These are phyloP conservation scores for Macrosteles quadrilineatus DNA, from an alignment of 1,140 invertebrate species.

Conservation along the genomic window DNA sequence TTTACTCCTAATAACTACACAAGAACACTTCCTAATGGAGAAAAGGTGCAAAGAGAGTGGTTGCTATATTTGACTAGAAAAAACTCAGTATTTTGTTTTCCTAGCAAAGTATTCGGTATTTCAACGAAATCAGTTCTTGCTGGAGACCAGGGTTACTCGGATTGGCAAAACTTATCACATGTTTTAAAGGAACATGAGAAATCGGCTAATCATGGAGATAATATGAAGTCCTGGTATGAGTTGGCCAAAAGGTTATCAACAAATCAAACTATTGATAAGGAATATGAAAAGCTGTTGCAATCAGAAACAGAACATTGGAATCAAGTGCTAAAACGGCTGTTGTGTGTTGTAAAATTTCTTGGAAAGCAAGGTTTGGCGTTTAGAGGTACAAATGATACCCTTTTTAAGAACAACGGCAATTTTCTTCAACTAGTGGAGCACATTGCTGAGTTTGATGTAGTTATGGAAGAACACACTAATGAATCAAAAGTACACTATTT, in stretches of 20 bases:
- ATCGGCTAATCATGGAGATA: slow-evolving; percentile 12
- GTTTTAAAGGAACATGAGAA: slow-evolving; percentile 17
- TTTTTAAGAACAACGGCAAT: slow-evolving; percentile 34
- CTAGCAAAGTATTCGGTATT: too few relatives aligned
- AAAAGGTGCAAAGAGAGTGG: slow-evolving; percentile 28
- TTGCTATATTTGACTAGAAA: slow-evolving; percentile 28
- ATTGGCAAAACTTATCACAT: slow-evolving; percentile 27
- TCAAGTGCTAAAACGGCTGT: slow-evolving; percentile 34
- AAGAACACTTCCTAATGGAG: slow-evolving; percentile 27
- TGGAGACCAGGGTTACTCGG: slow-evolving; percentile 14
- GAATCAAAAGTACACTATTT: slow-evolving; percentile 27
- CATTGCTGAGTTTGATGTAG: slow-evolving; percentile 32
- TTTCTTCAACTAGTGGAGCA: slow-evolving; percentile 30
- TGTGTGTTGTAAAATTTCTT: slow-evolving; percentile 34
- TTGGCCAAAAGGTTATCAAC: neutral
- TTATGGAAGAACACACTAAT: slow-evolving; percentile 34
- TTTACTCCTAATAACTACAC: slow-evolving; percentile 41
- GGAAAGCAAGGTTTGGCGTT: slow-evolving; percentile 36
- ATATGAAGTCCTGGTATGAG: slow-evolving; percentile 10
- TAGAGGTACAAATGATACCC: slow-evolving; percentile 36
- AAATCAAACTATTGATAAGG: slow-evolving; percentile 37
- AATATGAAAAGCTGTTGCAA: slow-evolving; percentile 34
- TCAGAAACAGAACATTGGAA: slow-evolving; percentile 10
- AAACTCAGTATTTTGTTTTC: too few relatives aligned
- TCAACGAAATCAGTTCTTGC: too few relatives aligned